Percentiles rank a stretch among this genome's conserved stretches.
phyloP scores from a whole-genome alignment of 2,888 invertebrate species.

The Lithophane leautieri region DNA sequence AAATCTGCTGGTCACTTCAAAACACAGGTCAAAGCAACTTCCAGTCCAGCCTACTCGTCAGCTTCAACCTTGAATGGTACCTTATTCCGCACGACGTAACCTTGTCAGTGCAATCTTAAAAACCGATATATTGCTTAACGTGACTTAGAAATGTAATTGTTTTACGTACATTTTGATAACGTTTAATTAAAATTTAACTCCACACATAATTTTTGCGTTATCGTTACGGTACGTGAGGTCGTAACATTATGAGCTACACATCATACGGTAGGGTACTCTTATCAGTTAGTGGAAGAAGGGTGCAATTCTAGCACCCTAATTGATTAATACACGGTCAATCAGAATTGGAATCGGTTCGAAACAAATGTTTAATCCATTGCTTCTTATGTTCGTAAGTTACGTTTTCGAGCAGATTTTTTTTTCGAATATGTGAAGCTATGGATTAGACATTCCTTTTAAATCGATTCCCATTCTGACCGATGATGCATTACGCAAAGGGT shows the following conservation, averaged over 20 bases:
- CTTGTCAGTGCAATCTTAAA: slow-evolving; percentile 34
- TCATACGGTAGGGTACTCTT: neutral
- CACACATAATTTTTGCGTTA: slow-evolving; percentile 32
- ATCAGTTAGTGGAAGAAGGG: neutral
- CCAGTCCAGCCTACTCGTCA: neutral
- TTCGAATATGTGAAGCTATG: too few relatives aligned
- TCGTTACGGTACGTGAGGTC: slow-evolving; percentile 41
- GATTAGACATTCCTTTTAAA: too few relatives aligned
- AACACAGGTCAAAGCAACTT: neutral
- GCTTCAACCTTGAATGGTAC: slow-evolving; percentile 6
- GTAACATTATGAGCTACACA: slow-evolving; percentile 12
- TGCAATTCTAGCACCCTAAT: too few relatives aligned
- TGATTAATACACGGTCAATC: too few relatives aligned
- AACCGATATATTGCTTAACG: slow-evolving; percentile 23
- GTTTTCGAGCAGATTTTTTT: too few relatives aligned
- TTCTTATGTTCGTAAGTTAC: too few relatives aligned
- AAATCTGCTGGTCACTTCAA: neutral
- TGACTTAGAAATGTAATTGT: slow-evolving; percentile 56
- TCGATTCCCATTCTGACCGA: too few relatives aligned
- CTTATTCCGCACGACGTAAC: slow-evolving; percentile 1
- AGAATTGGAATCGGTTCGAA: too few relatives aligned
- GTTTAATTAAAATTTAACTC: slow-evolving; percentile 57
- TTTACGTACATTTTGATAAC: slow-evolving; percentile 54
- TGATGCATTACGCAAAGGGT: too few relatives aligned
- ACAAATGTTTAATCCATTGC: too few relatives aligned